Percentiles rank a stretch among this genome's conserved stretches.
These are phyloP conservation scores for Artemisiospiza belli DNA, from an alignment of 2,113 vertebrate species.

Conservation along the genomic window DNA sequence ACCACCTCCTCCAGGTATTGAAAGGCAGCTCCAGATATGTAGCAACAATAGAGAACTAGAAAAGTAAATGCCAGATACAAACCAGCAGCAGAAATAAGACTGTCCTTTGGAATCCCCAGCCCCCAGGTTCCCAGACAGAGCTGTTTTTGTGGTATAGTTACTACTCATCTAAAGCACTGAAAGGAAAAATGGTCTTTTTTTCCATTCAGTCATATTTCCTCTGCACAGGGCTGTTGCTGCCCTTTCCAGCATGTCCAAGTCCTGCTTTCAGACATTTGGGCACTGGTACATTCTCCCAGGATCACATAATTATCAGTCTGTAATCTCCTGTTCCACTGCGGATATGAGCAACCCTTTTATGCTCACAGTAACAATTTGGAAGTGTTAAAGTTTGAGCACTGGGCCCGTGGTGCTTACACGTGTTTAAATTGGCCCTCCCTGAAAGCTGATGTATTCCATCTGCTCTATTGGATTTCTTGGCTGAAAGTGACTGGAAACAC, in stretches of 20 bases:
- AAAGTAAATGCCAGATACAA: not conserved
- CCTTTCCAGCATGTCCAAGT: not conserved
- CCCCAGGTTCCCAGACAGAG: not conserved
- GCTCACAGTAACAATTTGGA: constrained; percentile 16
- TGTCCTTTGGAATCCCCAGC: not conserved
- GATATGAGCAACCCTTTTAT: constrained; percentile 19
- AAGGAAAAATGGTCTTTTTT: not conserved
- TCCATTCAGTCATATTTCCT: constrained; percentile 12
- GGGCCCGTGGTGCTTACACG: constrained; percentile 27
- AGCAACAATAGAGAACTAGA: not conserved
- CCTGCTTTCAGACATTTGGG: not conserved
- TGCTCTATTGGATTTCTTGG: constrained; percentile 49
- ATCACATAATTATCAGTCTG: constrained; percentile 14
- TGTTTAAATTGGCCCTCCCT: constrained; percentile 58
- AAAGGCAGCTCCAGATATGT: not conserved
- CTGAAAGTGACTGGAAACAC: constrained; percentile 50
- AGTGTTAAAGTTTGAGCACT: constrained; percentile 30
- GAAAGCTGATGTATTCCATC: constrained; percentile 59
- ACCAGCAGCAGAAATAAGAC: not conserved
- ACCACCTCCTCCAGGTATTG: not conserved
- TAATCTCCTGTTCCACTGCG: not conserved
- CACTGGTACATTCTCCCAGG: not conserved
- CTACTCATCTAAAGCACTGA: not conserved
- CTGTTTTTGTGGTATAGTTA: not conserved
- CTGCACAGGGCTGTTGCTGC: not conserved